These are phyloP conservation scores for Sarcoramphus papa DNA, from an alignment of 2,797 vertebrate genomes.

Conservation along the genomic window DNA sequence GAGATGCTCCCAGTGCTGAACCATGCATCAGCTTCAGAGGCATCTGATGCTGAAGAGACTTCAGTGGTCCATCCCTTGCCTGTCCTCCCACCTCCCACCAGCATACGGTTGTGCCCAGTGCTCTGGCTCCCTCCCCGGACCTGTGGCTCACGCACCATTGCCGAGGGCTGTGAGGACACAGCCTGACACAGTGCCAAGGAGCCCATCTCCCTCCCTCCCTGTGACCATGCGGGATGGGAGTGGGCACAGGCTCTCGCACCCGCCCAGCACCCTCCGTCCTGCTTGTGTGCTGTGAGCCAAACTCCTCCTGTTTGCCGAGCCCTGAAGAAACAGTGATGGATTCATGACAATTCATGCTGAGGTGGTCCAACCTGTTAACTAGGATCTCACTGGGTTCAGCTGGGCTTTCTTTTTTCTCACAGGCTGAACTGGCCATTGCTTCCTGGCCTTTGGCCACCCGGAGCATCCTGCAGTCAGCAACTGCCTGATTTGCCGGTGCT, in stretches of 20 bases:
- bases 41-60: background rate
- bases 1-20: background rate
- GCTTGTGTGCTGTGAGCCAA: background rate
- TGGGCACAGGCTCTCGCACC: background rate
- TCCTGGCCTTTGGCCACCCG: background rate
- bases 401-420: background rate
- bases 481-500: background rate
- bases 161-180: background rate
- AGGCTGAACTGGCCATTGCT: background rate
- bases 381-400: background rate
- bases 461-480: background rate
- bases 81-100: background rate
- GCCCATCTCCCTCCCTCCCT: background rate
- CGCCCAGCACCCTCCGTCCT: background rate
- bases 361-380: background rate
- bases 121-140: background rate
- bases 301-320: background rate
- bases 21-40: background rate
- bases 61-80: background rate
- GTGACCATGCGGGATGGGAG: background rate
- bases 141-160: background rate
- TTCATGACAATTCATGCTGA: background rate
- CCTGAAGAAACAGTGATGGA: background rate
- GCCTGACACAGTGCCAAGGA: background rate
- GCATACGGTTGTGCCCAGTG: background rate